Evolutionary conservation across 2,797 vertebrate species (phyloP), one percentile per base, ranked within the genome.

Genomic region (Setipinna tenuifilis): DNA sequence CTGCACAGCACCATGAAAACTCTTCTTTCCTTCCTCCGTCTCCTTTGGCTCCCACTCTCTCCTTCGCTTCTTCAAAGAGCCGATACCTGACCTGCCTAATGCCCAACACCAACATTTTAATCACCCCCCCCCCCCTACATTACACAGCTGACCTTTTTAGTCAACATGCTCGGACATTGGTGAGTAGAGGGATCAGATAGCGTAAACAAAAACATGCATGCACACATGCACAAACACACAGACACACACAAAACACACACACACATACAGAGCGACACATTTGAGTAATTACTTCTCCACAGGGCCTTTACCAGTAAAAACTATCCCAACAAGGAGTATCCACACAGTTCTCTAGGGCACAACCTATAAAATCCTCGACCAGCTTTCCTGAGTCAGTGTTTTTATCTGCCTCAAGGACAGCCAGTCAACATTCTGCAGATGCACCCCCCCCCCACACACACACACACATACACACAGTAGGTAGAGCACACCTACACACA

Each of bases 381-480:
- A 41, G 23, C n/a, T 28, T 44, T 41, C 14, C 23, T 85, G 23
- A 31, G 59, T 83, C 86, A 82, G 68, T 85, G 23, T 21, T 71
- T 71, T 87, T 87, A 89, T 88, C 88, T 88, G 65, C 58, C 50
- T 80, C 83, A 89, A 88, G 87, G 84, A 83, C 87, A 87, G 16
- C 58, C 71, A 35, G 41, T 82, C 82, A 86, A 78, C 41, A 83
- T 41, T 71, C 85, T 71, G 2, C 41, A 25, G 46, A 19, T 65
- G 25, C 80, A 65, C 83, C 17, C 78, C 83, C 17, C 78, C 82
- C 75, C 87, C 58, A 85, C 61, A 83, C 84, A 85, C 61, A 71
- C 46, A 85, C 46, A 84, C 59, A 82, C 46, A 71, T 48, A 48
- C 21, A 62, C 6, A 84, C 46, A 84, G 10, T 23, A 21, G 54